Evolutionary conservation across 2,113 vertebrate species (phyloP), one percentile per base, ranked within the genome.

Genomic region (Notarius quadriscutis): DNA sequence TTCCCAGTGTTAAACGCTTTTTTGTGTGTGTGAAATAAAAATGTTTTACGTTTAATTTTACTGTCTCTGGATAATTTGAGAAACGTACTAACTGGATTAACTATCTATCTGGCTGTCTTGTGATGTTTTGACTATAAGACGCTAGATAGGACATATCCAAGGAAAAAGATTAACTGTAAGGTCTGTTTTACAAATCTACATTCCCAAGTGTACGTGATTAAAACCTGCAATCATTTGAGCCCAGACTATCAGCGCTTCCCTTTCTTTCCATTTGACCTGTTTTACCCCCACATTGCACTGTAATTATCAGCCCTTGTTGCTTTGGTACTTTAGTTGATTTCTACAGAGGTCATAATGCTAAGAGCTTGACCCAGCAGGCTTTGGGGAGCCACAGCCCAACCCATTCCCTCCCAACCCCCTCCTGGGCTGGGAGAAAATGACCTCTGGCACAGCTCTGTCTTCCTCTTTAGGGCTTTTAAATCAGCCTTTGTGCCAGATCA

Each of bases 321-420:
- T 87, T 89, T 91, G 90, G 91, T 88, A 92, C 92, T 88, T 91
- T 90, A 89, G 88, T 92, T 92, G 88, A 92, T 93, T 91, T 88
- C 91, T 92, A 91, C 91, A 92, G 91, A 95, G 95, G 95, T 95
- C 95, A 95, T 92, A 94, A 95, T 93, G 88, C 94, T 91, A 93
- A 91, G 91, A 90, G 91, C 91, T 94, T 91, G 93, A 95, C 93
- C 94, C 92, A 87, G 84, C 84, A 94, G 93, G 93, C 94, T 95
- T 95, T 93, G 95, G 95, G 95, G 95, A 95, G 90, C 94, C 94
- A 91, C 94, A 95, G 93, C 95, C 94, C 93, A 92, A 27, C 89
- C 93, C 92, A 91, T 88, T 91, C 93, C 91, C 81, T 75, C 84
- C 84, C 92, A 91, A 88, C 91, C 94, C 91, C 86, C 88, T 87